These are phyloP conservation scores for Microtus ochrogaster DNA, from an alignment of 2,113 vertebrate genomes.

Conservation along the genomic window DNA sequence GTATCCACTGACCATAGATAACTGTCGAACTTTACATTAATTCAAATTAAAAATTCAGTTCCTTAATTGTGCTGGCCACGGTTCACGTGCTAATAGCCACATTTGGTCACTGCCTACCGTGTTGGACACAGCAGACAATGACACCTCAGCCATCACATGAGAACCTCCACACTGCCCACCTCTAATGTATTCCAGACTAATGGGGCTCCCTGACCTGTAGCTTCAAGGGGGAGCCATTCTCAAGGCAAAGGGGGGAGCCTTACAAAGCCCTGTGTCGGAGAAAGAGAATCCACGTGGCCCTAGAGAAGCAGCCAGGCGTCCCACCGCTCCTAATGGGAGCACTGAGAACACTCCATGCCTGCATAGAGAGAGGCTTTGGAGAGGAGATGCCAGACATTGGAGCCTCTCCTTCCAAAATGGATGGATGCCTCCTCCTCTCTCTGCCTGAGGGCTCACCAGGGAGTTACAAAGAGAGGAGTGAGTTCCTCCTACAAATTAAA, in stretches of 20 bases:
- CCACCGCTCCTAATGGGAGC: not conserved
- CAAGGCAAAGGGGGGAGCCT: not conserved
- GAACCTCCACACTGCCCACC: accelerated
- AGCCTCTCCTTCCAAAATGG: conserved; percentile 28
- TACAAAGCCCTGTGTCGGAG: not conserved
- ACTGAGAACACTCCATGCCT: accelerated
- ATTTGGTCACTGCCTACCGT: not conserved
- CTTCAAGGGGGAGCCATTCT: not conserved
- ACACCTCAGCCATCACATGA: accelerated
- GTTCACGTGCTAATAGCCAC: not conserved
- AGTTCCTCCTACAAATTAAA: conserved; percentile 72
- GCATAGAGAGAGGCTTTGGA: no score
- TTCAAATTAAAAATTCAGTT: not conserved
- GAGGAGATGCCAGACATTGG: conserved; percentile 19
- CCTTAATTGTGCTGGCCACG: not conserved
- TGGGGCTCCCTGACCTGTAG: not conserved
- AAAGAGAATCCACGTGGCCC: accelerated
- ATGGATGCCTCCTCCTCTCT: conserved; percentile 40
- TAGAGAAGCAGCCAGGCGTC: not conserved
- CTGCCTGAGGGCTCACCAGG: conserved; percentile 22
- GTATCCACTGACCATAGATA: not conserved
- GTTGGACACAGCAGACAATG: not conserved
- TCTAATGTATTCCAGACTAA: accelerated
- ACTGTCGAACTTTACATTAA: not conserved
- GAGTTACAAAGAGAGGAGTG: conserved; percentile 43